phyloP scores from a whole-genome alignment of 2,888 invertebrate species.

The Germaria angustata region DNA sequence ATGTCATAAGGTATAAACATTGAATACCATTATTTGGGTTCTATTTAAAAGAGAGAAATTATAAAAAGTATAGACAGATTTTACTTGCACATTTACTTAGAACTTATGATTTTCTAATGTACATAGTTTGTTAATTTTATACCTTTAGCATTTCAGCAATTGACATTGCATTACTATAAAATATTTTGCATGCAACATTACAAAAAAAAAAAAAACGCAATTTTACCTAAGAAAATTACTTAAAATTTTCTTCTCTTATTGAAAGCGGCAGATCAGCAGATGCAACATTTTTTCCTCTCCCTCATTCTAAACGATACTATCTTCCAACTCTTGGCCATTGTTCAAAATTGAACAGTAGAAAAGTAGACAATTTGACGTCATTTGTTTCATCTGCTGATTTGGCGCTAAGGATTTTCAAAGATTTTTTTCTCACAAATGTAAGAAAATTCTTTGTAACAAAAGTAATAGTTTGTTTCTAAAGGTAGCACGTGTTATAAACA shows the following conservation, averaged over 20 bases:
- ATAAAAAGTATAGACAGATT: too few relatives aligned
- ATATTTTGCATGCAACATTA: slow-evolving; percentile 27
- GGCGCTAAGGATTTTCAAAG: slow-evolving; percentile 49
- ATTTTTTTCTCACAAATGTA: slow-evolving; percentile 10
- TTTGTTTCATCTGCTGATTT: slow-evolving; percentile 59
- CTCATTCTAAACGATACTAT: slow-evolving; percentile 39
- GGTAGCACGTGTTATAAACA: slow-evolving; percentile 66
- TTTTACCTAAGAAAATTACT: slow-evolving; percentile 32
- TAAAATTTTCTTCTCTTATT: neutral
- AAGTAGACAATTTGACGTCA: slow-evolving; percentile 64
- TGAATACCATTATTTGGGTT: neutral
- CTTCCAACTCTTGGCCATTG: slow-evolving; percentile 47
- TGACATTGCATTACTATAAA: neutral
- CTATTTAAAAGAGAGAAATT: too few relatives aligned
- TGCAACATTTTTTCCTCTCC: slow-evolving; percentile 23
- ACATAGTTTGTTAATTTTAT: neutral
- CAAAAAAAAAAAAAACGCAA: neutral
- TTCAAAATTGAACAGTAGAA: slow-evolving; percentile 25
- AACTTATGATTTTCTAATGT: neutral
- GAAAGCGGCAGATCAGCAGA: slow-evolving; percentile 60
- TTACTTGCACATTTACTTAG: too few relatives aligned
- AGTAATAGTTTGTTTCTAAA: slow-evolving; percentile 21
- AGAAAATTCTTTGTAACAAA: slow-evolving; percentile 13
- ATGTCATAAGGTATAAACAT: too few relatives aligned
- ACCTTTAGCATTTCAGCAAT: slow-evolving; percentile 8